Evolutionary conservation across 2,888 invertebrate genomes (phyloP).

Genomic region (Nemotelus pantherinus): DNA sequence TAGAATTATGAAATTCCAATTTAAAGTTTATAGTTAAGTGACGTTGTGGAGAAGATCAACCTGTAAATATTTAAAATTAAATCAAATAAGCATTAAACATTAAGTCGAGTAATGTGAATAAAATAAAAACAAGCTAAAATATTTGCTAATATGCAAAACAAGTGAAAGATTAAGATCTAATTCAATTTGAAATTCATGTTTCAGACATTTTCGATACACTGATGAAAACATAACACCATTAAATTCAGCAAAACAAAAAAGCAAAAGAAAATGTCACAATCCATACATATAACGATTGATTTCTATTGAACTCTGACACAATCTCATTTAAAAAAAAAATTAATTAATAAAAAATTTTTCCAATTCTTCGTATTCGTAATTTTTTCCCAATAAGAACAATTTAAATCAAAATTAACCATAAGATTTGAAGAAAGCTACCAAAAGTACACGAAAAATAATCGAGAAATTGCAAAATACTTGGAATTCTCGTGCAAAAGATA

Average conservation of each 20-base stretch:
- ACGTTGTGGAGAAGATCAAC: conserved; percentile 7
- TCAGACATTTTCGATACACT: background rate
- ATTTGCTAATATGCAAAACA: background rate
- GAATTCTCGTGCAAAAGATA: no score
- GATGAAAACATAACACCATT: background rate
- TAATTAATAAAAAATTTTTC: background rate
- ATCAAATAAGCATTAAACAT: background rate
- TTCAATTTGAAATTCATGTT: background rate
- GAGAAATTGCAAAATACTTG: no score
- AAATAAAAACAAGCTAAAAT: background rate
- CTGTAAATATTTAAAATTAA: conserved; percentile 35
- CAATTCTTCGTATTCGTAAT: background rate
- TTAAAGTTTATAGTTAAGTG: conserved; percentile 11
- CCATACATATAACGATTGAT: no score
- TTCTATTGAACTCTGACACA: no score
- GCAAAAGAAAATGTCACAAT: no score
- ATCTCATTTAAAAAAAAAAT: background rate
- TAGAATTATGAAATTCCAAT: conserved; percentile 35
- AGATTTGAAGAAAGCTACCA: conserved; percentile 1
- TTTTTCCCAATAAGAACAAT: conserved; percentile 5
- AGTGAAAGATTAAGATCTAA: background rate
- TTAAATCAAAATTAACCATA: conserved; percentile 29
- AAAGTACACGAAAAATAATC: background rate
- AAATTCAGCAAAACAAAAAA: background rate
- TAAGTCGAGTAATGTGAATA: conserved; percentile 1